A percentile compares a stretch with the other conserved stretches of the same genome.
These are phyloP conservation scores for Triplophysa rosa DNA, from an alignment of 2,113 vertebrate genomes.

Conservation along the genomic window DNA sequence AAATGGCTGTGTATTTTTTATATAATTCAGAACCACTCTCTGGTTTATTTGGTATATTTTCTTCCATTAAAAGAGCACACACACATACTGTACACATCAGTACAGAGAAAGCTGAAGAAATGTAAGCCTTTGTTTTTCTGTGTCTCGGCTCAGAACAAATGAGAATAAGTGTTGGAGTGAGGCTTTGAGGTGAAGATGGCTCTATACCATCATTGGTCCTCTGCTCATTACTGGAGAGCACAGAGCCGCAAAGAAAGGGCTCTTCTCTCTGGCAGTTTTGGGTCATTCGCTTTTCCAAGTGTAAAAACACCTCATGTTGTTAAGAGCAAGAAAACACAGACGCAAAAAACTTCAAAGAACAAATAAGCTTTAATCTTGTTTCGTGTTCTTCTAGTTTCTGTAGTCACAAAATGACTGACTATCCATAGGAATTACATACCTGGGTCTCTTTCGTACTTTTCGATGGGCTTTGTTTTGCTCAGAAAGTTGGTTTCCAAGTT, in stretches of 20 bases:
- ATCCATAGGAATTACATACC: constrained; percentile 48
- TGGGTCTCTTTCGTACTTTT: constrained; percentile 37
- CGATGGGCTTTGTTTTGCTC: constrained; percentile 51
- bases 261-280: constrained; percentile 67
- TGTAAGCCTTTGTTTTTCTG: constrained; percentile 60
- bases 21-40: background rate
- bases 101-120: background rate
- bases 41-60: background rate
- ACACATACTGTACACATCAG: constrained; percentile 43
- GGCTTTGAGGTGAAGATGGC: constrained; percentile 41
- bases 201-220: constrained; percentile 28
- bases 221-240: constrained; percentile 43
- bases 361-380: constrained; percentile 71
- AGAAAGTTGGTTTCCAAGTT: constrained; percentile 21
- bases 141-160: constrained; percentile 28
- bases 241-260: constrained; percentile 28
- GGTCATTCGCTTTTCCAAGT: constrained; percentile 59
- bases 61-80: background rate
- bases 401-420: constrained; percentile 58
- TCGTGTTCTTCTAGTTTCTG: constrained; percentile 61
- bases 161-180: constrained; percentile 45
- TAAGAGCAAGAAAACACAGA: constrained; percentile 59
- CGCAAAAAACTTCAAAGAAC: constrained; percentile 67
- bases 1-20: background rate
- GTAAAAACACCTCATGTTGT: constrained; percentile 58